Evolutionary conservation across 1,140 invertebrate species (phyloP).

Genomic region (Drosophila pruinosa): DNA sequence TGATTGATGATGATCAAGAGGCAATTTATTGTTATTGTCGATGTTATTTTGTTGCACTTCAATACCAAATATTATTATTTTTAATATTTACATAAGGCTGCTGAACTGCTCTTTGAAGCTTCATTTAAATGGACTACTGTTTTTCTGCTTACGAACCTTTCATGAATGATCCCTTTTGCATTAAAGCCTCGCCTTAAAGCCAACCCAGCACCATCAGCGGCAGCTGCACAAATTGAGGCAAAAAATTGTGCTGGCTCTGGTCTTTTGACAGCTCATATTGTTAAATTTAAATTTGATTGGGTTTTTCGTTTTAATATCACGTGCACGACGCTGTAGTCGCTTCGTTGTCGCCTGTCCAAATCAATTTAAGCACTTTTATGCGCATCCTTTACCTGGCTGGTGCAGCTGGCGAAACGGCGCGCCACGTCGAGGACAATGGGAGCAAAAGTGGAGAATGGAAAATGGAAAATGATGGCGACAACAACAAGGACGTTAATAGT

Average conservation of each 20-base stretch:
- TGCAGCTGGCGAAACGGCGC: conserved; percentile 27
- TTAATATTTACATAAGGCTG: too few relatives aligned
- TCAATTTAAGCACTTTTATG: conserved; percentile 69
- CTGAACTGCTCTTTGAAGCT: too few relatives aligned
- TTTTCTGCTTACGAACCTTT: too few relatives aligned
- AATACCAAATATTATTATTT: too few relatives aligned
- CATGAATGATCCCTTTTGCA: too few relatives aligned
- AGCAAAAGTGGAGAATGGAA: background rate
- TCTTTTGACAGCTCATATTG: conserved; percentile 14
- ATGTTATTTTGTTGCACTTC: too few relatives aligned
- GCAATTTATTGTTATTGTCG: too few relatives aligned
- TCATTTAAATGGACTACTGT: too few relatives aligned
- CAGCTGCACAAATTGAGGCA: conserved; percentile 14
- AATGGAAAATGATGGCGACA: conserved; percentile 55
- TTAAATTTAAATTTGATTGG: conserved; percentile 67
- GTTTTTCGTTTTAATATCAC: conserved; percentile 55
- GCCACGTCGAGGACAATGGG: conserved; percentile 51
- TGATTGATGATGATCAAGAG: too few relatives aligned
- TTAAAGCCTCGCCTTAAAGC: background rate
- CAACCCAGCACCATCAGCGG: too few relatives aligned
- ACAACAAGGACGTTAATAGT: conserved; percentile 43
- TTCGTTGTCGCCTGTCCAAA: conserved; percentile 36
- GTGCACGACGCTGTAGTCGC: background rate
- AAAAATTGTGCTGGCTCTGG: background rate
- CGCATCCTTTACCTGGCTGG: conserved; percentile 64